Evolutionary conservation across 2,888 invertebrate genomes (phyloP).

Genomic region (Flexamia atlantica): DNA sequence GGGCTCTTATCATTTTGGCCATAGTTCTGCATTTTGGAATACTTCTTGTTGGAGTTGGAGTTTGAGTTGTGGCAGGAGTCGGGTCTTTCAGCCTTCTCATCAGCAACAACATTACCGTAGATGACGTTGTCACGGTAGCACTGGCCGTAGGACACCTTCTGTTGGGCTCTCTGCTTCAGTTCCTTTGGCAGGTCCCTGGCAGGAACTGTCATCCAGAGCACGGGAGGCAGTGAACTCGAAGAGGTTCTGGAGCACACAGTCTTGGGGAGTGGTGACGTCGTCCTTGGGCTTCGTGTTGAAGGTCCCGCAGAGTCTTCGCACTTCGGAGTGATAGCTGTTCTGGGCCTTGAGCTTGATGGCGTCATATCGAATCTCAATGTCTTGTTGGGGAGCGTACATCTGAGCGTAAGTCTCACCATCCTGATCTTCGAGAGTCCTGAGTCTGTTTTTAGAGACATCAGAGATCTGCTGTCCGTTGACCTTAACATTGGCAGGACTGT

Average conservation of each 20-base stretch:
- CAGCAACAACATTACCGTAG: slow-evolving; percentile 67
- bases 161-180: slow-evolving; percentile 73
- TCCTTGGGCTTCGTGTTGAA: slow-evolving; percentile 79
- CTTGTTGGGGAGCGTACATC: slow-evolving; percentile 75
- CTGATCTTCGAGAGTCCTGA: slow-evolving; percentile 74
- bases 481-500: slow-evolving; percentile 70
- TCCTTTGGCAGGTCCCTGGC: slow-evolving; percentile 69
- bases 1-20: slow-evolving; percentile 57
- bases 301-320: slow-evolving; percentile 83
- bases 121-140: slow-evolving; percentile 66
- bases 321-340: slow-evolving; percentile 77
- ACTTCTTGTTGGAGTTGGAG: slow-evolving; percentile 74
- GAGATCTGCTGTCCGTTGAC: slow-evolving; percentile 71
- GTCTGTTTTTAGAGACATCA: slow-evolving; percentile 72
- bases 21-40: slow-evolving; percentile 73
- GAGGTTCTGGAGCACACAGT: slow-evolving; percentile 77
- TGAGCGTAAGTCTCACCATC: slow-evolving; percentile 73
- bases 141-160: slow-evolving; percentile 66
- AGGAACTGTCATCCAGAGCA: slow-evolving; percentile 74
- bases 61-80: slow-evolving; percentile 49
- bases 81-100: slow-evolving; percentile 63
- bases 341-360: slow-evolving; percentile 75
- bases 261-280: slow-evolving; percentile 80
- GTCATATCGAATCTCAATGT: slow-evolving; percentile 79
- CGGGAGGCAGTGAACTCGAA: slow-evolving; percentile 79